Evolutionary conservation across 2,113 vertebrate species (phyloP).

Genomic region (Tor tambroides): DNA sequence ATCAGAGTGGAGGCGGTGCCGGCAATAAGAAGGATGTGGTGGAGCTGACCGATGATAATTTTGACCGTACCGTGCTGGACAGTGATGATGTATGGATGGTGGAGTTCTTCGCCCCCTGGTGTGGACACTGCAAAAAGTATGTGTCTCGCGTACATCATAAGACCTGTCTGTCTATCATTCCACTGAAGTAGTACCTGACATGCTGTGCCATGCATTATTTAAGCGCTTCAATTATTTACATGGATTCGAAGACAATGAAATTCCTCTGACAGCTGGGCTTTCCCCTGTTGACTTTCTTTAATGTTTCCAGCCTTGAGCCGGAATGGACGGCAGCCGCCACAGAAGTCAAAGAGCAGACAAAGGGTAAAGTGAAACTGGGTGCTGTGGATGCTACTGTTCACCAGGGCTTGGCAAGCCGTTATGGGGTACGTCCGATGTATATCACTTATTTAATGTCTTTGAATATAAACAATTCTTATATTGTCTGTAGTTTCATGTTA

Average conservation of each 20-base stretch:
- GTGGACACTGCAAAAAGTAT: constrained; percentile 99
- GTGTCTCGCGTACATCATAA: constrained; percentile 49
- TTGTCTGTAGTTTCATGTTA: not conserved
- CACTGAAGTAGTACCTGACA: not conserved
- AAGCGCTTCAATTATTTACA: not conserved
- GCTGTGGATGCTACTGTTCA: constrained; percentile 92
- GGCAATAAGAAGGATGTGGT: constrained; percentile 84
- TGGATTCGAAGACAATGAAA: not conserved
- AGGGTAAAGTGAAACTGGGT: constrained; percentile 90
- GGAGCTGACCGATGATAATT: constrained; percentile 93
- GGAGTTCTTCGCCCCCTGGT: constrained; percentile 98
- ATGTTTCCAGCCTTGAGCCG: constrained; percentile 84
- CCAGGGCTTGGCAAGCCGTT: constrained; percentile 83
- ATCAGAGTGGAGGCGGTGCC: constrained; percentile 67
- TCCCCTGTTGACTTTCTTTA: not conserved
- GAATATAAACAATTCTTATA: not conserved
- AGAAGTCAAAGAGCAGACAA: constrained; percentile 90
- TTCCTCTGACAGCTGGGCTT: not conserved
- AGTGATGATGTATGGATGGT: constrained; percentile 91
- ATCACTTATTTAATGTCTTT: not conserved
- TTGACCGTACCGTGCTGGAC: constrained; percentile 85
- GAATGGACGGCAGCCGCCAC: constrained; percentile 94
- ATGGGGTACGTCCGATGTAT: constrained; percentile 75
- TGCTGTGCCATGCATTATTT: constrained; percentile 3
- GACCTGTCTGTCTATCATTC: not conserved